Base-by-base conservation (phyloP, 2,888 invertebrate species). In the Ceraclea dissimilis region DNA sequence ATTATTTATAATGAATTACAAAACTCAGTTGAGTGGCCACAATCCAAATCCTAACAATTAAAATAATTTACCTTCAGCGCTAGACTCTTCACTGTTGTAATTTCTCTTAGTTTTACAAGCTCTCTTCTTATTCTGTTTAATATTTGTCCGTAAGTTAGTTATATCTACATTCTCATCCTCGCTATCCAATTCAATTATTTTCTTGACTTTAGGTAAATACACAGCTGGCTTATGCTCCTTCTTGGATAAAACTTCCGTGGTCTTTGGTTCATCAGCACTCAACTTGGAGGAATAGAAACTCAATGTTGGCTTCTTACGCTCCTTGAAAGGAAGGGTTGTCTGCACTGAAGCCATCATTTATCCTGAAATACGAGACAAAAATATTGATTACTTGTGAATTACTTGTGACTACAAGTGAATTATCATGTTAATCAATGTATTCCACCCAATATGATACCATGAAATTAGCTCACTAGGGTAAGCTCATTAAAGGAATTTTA, bases 251-350 rank as follows among this genome's bases (percentile, higher is more conserved):
- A 17, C 39, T 21, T 54, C 46, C 2, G 51, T 20, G 6, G 16
- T n/a, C 44, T 31, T 49, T n/a, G 51, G 33, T 16, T 59, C 52
- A 20, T 39, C n/a, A n/a, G 16, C n/a, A 6, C 51, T 54, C 17
- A 26, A n/a, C 50, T 62, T 62, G 1, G 52, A 21, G 0, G 59
- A 44, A 47, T 62, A 62, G 44, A 62, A 62, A 10, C 33, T 51
- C 51, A 65, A 56, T 60, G 67, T 65, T 2, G 71, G 68, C 59
- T 71, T 78, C 63, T 81, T 81, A 11, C 77, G 71, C 21, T 73
- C 67, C 62, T 70, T 74, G 62, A 80, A 81, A 8, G 76, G 71
- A 57, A 81, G 75, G 1, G 70, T 72, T 33, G 72, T 70, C 66
- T 81, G 80, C 16, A 74, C 64, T 22, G 71, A 67, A 52, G 76